Evolutionary conservation across 1,140 invertebrate genomes (phyloP).

Genomic region (Doryteuthis pealeii): DNA sequence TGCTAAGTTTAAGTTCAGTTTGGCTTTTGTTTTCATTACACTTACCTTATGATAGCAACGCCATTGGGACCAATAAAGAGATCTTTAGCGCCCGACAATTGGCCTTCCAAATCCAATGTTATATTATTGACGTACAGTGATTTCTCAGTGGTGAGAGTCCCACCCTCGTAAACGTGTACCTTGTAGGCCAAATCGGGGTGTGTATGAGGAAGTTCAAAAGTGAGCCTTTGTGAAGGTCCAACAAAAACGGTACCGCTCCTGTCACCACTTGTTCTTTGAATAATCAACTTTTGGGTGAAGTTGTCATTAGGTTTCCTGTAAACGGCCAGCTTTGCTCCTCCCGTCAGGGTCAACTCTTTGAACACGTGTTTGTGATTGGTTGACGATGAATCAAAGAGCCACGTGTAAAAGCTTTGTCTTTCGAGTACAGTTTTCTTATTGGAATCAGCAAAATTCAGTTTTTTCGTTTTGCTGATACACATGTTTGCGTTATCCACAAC

Average conservation of each 20-base stretch:
- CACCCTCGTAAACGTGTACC: conserved; percentile 35
- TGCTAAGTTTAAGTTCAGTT: too few species aligned
- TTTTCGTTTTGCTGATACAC: conserved; percentile 23
- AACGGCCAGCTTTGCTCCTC: conserved; percentile 39
- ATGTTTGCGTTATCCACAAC: too few species aligned
- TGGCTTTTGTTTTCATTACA: too few species aligned
- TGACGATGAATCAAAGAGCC: conserved; percentile 36
- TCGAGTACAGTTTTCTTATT: too few species aligned
- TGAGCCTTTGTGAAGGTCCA: conserved; percentile 34
- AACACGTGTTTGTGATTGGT: conserved; percentile 29
- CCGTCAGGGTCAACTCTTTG: conserved; percentile 31
- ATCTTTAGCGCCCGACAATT: conserved; percentile 35
- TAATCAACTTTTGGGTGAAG: conserved; percentile 34
- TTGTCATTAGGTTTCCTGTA: conserved; percentile 34
- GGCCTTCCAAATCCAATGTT: conserved; percentile 41
- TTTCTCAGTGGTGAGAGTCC: conserved; percentile 32
- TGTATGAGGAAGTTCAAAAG: conserved; percentile 33
- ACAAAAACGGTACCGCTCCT: conserved; percentile 43
- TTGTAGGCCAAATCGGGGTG: conserved; percentile 46
- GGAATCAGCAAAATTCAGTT: too few species aligned
- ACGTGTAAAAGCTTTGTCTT: conserved; percentile 43
- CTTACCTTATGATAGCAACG: conserved; percentile 19
- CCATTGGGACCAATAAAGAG: conserved; percentile 40
- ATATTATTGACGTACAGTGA: conserved; percentile 37
- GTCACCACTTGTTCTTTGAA: conserved; percentile 40